A percentile compares a stretch with the other conserved stretches of the same genome.
Conservation (phyloP, 1,140 invertebrate species). For the Cotesia vestalis region DNA sequence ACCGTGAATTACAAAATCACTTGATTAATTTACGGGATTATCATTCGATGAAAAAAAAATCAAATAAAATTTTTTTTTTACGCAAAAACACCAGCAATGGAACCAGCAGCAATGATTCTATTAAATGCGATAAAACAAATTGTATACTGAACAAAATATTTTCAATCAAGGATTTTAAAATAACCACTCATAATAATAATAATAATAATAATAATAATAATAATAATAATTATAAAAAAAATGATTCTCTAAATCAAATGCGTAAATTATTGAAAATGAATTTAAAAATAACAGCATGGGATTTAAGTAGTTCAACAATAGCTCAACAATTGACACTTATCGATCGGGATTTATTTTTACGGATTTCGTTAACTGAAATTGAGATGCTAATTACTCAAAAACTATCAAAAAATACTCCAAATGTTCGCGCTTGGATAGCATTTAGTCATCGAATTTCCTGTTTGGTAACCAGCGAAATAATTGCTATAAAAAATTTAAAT, state of each 20-base stretch:
- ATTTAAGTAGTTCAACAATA: conserved; percentile 66
- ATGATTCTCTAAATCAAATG: conserved; percentile 39
- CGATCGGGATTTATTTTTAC: conserved; percentile 67
- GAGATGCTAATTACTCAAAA: conserved; percentile 59
- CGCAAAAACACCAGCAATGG: conserved; percentile 28
- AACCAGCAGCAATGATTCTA: conserved; percentile 20
- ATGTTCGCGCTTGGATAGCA: conserved; percentile 64
- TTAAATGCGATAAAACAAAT: conserved; percentile 41
- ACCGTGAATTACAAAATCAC: conserved; percentile 61
- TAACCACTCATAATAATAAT: background rate
- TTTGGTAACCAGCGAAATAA: conserved; percentile 64
- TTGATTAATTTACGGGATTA: conserved; percentile 49
- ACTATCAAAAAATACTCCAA: conserved; percentile 65
- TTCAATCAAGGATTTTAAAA: conserved; percentile 40
- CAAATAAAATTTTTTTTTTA: conserved; percentile 43
- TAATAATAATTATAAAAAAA: conserved; percentile 17
- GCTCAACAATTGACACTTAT: conserved; percentile 67
- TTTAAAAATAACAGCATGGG: conserved; percentile 62
- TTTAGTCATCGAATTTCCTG: conserved; percentile 68
- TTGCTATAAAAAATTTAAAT: conserved; percentile 56
- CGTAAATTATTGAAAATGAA: conserved; percentile 58
- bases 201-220: background rate
- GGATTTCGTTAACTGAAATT: conserved; percentile 61
- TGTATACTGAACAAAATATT: conserved; percentile 50
- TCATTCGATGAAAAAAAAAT: conserved; percentile 34